A percentile compares a stretch with the other conserved stretches of the same genome.
Conservation (phyloP, 2,113 vertebrate species). For the Pithys albifrons region DNA sequence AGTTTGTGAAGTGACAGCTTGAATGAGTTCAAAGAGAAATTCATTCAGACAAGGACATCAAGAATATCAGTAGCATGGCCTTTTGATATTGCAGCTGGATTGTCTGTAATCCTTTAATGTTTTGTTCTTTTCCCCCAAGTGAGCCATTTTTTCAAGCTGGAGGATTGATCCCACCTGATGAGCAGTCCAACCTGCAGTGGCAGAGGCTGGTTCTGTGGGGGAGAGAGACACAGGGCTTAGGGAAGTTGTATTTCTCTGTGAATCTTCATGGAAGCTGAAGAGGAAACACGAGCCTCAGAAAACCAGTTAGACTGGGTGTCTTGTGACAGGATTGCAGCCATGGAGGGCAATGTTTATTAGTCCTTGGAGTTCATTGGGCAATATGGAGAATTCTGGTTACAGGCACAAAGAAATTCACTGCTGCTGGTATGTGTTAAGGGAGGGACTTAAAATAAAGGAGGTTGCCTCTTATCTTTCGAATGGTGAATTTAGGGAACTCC, state of each 20-base stretch:
- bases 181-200: neutral
- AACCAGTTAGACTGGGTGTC: neutral
- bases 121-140: neutral
- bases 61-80: neutral
- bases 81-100: neutral
- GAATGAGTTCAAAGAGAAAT: slow-evolving; percentile 27
- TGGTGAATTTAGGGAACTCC: neutral
- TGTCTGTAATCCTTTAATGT: neutral
- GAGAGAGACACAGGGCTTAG: neutral
- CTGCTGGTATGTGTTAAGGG: neutral
- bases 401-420: neutral
- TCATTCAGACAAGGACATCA: neutral
- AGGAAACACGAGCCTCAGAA: neutral
- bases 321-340: neutral
- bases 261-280: neutral
- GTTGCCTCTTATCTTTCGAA: no score
- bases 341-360: neutral
- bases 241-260: neutral
- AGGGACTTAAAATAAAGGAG: no score
- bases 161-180: neutral
- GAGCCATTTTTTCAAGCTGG: neutral
- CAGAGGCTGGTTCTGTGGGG: neutral
- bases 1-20: neutral
- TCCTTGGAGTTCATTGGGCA: neutral
- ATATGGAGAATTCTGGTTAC: neutral